A percentile compares a stretch with the other conserved stretches of the same genome.
Conservation (phyloP, 2,888 invertebrate species). For the Stenurella melanura region DNA sequence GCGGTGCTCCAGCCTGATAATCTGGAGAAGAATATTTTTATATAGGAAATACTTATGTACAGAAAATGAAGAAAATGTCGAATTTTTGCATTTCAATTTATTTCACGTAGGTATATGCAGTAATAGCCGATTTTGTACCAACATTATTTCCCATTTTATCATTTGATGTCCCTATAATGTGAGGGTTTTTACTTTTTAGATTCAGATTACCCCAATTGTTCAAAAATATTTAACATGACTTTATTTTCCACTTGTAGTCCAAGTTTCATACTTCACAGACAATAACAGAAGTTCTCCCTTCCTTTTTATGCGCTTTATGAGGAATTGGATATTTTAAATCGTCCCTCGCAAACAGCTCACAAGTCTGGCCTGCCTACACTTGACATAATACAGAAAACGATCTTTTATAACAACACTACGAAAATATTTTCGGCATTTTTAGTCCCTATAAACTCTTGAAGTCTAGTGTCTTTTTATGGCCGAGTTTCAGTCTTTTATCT, state of each 20-base stretch:
- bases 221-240: not conserved
- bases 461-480: constrained; percentile 14
- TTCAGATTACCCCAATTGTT: not conserved
- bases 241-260: not conserved
- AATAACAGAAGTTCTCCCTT: not conserved
- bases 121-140: too few relatives aligned
- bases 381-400: constrained; percentile 19
- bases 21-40: too few relatives aligned
- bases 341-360: constrained; percentile 21
- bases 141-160: too few relatives aligned
- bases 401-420: constrained; percentile 5
- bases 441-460: constrained; percentile 14
- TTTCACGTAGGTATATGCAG: too few relatives aligned
- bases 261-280: not conserved
- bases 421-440: constrained; percentile 21
- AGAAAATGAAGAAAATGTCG: too few relatives aligned
- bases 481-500: constrained; percentile 5
- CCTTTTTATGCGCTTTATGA: constrained; percentile 4
- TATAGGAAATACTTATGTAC: too few relatives aligned
- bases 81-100: too few relatives aligned
- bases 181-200: too few relatives aligned
- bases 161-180: too few relatives aligned
- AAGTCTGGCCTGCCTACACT: not conserved
- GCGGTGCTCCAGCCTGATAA: too few relatives aligned
- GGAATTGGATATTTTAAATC: constrained; percentile 11